phyloP scores from a whole-genome alignment of 2,888 invertebrate species.

The Coelopa pilipes region DNA sequence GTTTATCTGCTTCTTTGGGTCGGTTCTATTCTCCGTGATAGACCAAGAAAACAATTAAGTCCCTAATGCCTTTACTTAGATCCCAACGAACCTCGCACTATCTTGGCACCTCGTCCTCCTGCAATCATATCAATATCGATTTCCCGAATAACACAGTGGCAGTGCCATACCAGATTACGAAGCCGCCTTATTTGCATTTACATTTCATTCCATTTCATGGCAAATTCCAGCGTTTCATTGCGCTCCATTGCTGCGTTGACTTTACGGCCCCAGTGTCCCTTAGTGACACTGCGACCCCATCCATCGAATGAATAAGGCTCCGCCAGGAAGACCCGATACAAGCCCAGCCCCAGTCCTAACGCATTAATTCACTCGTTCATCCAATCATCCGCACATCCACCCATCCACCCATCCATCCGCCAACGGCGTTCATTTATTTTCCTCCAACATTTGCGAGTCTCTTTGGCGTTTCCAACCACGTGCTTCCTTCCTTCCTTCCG shows the following conservation, averaged over 20 bases:
- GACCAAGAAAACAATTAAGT: no score
- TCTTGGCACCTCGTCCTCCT: no score
- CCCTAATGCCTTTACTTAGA: no score
- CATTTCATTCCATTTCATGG: conserved; percentile 27
- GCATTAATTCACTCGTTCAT: no score
- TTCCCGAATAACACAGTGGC: conserved; percentile 6
- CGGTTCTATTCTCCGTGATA: no score
- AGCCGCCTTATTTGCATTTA: conserved; percentile 37
- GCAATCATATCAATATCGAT: conserved; percentile 18
- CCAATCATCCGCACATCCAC: not conserved
- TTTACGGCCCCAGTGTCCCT: not conserved
- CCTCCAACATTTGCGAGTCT: no score
- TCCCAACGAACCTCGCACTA: no score
- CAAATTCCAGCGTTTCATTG: conserved; percentile 29
- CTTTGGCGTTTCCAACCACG: conserved; percentile 15
- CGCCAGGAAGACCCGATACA: no score
- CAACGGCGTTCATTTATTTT: conserved; percentile 24
- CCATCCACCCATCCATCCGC: not conserved
- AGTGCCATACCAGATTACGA: not conserved
- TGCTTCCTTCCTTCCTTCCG: not conserved
- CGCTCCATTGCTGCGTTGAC: conserved; percentile 5
- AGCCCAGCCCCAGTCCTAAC: no score
- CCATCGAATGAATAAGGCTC: no score
- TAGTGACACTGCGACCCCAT: not conserved
- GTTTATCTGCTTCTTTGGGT: no score